phyloP scores from a whole-genome alignment of 2,888 invertebrate species.

The Drosophila robusta region DNA sequence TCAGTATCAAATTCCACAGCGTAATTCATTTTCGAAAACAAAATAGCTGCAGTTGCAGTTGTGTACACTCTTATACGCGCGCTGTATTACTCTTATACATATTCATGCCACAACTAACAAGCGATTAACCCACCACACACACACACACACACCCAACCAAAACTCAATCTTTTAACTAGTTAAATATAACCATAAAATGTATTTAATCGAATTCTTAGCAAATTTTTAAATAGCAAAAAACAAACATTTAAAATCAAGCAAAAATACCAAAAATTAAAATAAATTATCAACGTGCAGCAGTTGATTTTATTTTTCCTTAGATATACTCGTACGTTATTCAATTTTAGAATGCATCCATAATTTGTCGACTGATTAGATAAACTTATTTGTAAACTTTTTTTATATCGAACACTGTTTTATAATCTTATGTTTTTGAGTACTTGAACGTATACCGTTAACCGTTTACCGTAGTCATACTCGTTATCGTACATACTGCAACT shows the following conservation, averaged over 20 bases:
- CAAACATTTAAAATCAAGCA: slow-evolving; percentile 12
- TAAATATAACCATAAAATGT: slow-evolving; percentile 46
- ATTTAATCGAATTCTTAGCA: slow-evolving; percentile 57
- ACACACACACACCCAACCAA: slow-evolving; percentile 22
- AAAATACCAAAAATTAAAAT: slow-evolving; percentile 13
- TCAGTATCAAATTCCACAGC: slow-evolving; percentile 43
- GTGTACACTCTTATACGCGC: slow-evolving; percentile 45
- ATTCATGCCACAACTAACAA: slow-evolving; percentile 43
- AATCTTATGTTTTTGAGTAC: slow-evolving; percentile 21
- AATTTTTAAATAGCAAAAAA: slow-evolving; percentile 18
- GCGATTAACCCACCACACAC: slow-evolving; percentile 25
- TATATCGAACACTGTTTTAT: slow-evolving; percentile 36
- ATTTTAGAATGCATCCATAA: slow-evolving; percentile 59
- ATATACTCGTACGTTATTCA: slow-evolving; percentile 27
- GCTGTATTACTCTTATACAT: slow-evolving; percentile 55
- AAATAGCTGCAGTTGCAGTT: slow-evolving; percentile 25
- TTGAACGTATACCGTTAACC: slow-evolving; percentile 32
- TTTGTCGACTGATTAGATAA: slow-evolving; percentile 67
- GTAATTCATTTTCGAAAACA: slow-evolving; percentile 31
- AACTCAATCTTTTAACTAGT: slow-evolving; percentile 47
- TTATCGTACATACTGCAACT: slow-evolving; percentile 34
- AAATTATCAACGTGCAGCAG: slow-evolving; percentile 47
- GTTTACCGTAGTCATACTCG: slow-evolving; percentile 51
- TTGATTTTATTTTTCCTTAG: slow-evolving; percentile 32
- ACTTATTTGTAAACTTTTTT: slow-evolving; percentile 24